A percentile compares a stretch with the other conserved stretches of the same genome.
Conservation (phyloP, 2,888 invertebrate species). For the Yponomeuta plumbellus region DNA sequence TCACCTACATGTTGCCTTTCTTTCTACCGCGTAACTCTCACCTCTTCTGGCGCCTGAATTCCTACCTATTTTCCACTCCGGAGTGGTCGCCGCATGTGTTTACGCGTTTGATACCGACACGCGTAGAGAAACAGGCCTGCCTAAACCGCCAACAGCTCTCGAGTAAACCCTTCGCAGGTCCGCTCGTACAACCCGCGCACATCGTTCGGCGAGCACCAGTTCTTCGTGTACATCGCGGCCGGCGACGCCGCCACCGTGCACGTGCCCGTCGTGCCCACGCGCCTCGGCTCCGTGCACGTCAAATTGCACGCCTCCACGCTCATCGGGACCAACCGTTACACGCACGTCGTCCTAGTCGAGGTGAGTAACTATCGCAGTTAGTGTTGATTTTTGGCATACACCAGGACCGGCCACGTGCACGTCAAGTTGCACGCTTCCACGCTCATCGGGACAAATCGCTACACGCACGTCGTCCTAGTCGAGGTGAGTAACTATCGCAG, state of each 20-base stretch:
- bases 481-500: slow-evolving; percentile 56
- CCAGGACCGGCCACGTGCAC: slow-evolving; percentile 79
- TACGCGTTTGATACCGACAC: no score
- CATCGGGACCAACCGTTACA: slow-evolving; percentile 83
- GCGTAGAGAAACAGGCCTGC: no score
- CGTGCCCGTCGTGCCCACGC: slow-evolving; percentile 91
- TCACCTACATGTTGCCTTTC: no score
- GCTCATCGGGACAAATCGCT: slow-evolving; percentile 83
- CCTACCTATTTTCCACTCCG: no score
- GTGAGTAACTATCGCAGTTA: slow-evolving; percentile 56
- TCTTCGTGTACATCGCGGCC: slow-evolving; percentile 89
- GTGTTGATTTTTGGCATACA: no score
- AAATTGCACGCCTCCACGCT: slow-evolving; percentile 86
- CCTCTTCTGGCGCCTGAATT: no score
- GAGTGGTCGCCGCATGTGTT: no score
- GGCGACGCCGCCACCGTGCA: slow-evolving; percentile 90
- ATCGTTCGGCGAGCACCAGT: slow-evolving; percentile 95
- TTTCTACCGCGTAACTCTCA: no score
- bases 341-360: slow-evolving; percentile 62
- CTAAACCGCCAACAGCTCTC: not conserved
- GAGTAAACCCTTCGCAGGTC: slow-evolving; percentile 45
- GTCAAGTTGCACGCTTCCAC: slow-evolving; percentile 87
- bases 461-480: slow-evolving; percentile 84
- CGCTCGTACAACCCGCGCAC: slow-evolving; percentile 93
- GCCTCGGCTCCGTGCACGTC: slow-evolving; percentile 84